Base-by-base conservation (phyloP, 2,888 invertebrate species). In the Schizotus pectinicornis region DNA sequence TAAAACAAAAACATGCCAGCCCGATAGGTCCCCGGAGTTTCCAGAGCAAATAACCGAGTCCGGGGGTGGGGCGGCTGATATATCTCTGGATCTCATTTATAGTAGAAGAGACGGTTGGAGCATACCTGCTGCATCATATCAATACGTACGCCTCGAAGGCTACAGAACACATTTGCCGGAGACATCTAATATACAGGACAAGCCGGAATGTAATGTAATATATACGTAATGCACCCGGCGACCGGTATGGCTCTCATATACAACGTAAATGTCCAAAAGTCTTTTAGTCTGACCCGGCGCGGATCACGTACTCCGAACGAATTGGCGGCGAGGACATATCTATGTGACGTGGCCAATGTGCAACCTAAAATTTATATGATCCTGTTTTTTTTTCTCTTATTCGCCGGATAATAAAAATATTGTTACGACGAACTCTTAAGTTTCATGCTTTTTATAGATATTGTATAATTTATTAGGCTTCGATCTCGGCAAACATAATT, bases 201-300 rank as follows among this genome's bases (percentile, higher is more conserved):
- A 64, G 60, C 64, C 62, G 63, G 64, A 70, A 68, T 67, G 68
- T 71, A 68, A 65, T 62, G 59, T 57, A 59, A 71, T 70, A 72
- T 74, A 73, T 71, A 74, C 70, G 74, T 74, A 74, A 75, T 74
- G 73, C 70, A 73, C 58, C 70, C 69, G 67, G 61, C 70, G 68
- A 65, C 65, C 67, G 63, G 68, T 69, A 71, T 69, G 68, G 69
- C 72, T 64, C 67, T 64, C 72, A 72, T 75, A 75, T 75, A 76
- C 74, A 74, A 74, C 75, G 70, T 73, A 72, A 75, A 75, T 70
- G 75, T 75, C 75, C 74, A 69, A 74, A 72, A 72, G 74, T 71
- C 71, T 71, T 72, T 73, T 68, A 67, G 67, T 69, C 70, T 67
- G 71, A 70, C 69, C 72, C 70, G 67, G 68, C 63, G 59, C 58